A percentile compares a stretch with the other conserved stretches of the same genome.
These are phyloP conservation scores for Polypterus senegalus DNA, from an alignment of 2,113 vertebrate genomes.

Conservation along the genomic window DNA sequence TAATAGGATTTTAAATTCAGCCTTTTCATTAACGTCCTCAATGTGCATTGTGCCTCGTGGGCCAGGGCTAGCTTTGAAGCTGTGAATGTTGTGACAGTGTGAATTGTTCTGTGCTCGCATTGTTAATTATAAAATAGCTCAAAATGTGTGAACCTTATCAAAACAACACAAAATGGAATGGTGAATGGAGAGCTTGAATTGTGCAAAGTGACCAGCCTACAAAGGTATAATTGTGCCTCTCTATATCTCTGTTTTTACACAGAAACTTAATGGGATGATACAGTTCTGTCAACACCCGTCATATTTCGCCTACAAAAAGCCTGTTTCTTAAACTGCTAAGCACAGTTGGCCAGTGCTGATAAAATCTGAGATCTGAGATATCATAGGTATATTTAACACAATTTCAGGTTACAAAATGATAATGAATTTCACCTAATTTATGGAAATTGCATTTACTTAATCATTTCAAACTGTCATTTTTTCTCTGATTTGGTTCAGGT, in stretches of 20 bases:
- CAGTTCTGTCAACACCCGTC: background rate
- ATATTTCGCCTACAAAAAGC: no score
- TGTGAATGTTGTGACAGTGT: slow-evolving; percentile 20
- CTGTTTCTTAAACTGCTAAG: no score
- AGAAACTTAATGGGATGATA: background rate
- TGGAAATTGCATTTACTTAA: no score
- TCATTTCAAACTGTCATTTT: no score
- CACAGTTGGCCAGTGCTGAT: no score
- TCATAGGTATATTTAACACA: no score
- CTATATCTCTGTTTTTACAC: background rate
- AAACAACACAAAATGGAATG: slow-evolving; percentile 16
- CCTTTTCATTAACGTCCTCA: slow-evolving; percentile 29
- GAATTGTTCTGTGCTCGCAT: slow-evolving; percentile 21
- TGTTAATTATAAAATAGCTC: slow-evolving; percentile 26
- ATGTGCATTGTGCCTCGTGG: slow-evolving; percentile 24
- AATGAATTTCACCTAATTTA: no score
- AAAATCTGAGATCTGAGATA: no score
- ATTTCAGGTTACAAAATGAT: no score
- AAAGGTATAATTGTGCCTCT: background rate
- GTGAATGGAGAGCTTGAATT: background rate
- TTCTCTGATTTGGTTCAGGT: no score
- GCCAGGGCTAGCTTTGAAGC: slow-evolving; percentile 27
- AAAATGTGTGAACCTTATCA: slow-evolving; percentile 24
- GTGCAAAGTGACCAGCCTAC: slow-evolving; percentile 15
- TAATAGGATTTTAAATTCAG: slow-evolving; percentile 41